These are phyloP conservation scores for Ranitomeya variabilis DNA, from an alignment of 2,113 vertebrate species.

Conservation along the genomic window DNA sequence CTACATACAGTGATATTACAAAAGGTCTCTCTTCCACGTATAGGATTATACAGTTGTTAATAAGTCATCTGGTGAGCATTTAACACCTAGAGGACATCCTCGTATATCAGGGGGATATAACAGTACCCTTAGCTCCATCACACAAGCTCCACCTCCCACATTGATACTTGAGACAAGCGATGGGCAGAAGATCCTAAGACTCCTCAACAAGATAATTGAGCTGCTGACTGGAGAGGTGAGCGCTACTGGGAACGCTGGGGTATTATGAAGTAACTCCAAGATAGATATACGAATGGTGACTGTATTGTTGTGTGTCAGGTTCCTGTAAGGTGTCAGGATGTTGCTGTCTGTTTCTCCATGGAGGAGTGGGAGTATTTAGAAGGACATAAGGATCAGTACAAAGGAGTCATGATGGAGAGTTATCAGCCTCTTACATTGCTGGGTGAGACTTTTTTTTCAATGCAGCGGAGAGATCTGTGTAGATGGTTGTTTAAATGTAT, in stretches of 20 bases:
- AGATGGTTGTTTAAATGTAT: too few species aligned
- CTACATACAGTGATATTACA: not conserved
- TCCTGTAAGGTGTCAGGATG: too few species aligned
- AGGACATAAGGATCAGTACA: not conserved
- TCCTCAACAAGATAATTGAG: too few species aligned
- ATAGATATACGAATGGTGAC: not conserved
- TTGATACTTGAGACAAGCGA: not conserved
- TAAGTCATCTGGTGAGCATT: not conserved
- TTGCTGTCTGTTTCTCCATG: too few species aligned
- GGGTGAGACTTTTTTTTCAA: not conserved
- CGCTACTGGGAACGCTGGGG: not conserved
- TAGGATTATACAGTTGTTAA: slow-evolving; percentile 23
- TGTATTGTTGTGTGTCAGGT: not conserved
- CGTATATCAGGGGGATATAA: not conserved
- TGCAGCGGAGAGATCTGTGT: too few species aligned
- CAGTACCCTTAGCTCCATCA: not conserved
- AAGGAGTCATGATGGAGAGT: not conserved
- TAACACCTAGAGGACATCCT: not conserved
- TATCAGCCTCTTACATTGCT: not conserved
- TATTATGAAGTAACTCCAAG: not conserved
- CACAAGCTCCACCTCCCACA: not conserved
- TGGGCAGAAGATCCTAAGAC: not conserved
- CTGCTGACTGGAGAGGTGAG: not conserved
- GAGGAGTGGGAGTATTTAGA: too few species aligned
- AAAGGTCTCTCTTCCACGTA: not conserved